Percentiles rank a stretch among this genome's conserved stretches.
Conservation (phyloP, 2,797 vertebrate species). For the Coilia nasus region DNA sequence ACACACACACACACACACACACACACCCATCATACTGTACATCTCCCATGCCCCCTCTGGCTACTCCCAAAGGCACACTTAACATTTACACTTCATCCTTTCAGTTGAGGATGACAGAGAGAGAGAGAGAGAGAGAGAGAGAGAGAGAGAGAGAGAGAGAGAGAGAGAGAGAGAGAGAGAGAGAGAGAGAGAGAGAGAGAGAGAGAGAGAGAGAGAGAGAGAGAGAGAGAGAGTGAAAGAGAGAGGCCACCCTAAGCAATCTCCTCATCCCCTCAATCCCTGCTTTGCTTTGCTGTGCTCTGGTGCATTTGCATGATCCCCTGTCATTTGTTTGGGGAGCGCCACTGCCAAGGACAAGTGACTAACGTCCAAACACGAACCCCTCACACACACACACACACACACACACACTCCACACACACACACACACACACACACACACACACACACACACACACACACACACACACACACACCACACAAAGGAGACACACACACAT, state of each 20-base stretch:
- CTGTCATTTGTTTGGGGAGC: slow-evolving; percentile 58
- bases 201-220: background rate
- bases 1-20: slow-evolving; percentile 3
- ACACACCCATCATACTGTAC: background rate
- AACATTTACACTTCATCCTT: background rate
- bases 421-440: too few species aligned
- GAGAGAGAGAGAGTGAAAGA: background rate
- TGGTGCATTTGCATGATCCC: slow-evolving; percentile 59
- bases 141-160: background rate
- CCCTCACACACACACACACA: background rate
- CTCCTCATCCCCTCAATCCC: background rate
- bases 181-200: background rate
- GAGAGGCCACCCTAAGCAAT: background rate
- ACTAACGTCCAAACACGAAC: slow-evolving; percentile 28
- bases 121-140: background rate
- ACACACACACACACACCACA: too few species aligned
- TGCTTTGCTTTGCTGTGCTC: background rate
- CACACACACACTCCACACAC: too few species aligned
- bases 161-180: background rate
- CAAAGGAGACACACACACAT: too few species aligned
- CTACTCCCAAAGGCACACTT: slow-evolving; percentile 20
- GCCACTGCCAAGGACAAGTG: slow-evolving; percentile 39
- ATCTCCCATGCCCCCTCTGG: slow-evolving; percentile 4
- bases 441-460: too few species aligned
- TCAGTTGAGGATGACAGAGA: background rate